Percentiles rank a stretch among this genome's conserved stretches.
Conservation (phyloP, 2,888 invertebrate genomes). For the Dasysyrphus albostriatus region DNA sequence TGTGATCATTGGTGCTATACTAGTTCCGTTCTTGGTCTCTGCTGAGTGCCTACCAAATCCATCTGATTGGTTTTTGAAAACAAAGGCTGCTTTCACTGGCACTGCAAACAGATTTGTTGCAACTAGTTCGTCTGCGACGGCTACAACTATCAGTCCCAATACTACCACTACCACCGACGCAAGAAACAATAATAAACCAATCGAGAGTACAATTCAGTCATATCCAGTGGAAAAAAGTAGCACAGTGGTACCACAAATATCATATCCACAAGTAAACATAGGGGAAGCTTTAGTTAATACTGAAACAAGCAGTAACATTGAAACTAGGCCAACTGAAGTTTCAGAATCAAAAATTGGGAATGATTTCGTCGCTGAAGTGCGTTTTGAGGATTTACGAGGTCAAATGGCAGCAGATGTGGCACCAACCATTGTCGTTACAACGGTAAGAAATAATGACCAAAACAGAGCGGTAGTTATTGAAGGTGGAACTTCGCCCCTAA, state of each 20-base stretch:
- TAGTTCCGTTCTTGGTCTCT: slow-evolving; percentile 83
- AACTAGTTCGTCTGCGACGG: slow-evolving; percentile 32
- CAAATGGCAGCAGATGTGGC: slow-evolving; percentile 52
- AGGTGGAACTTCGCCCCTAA: slow-evolving; percentile 35
- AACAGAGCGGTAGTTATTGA: slow-evolving; percentile 44
- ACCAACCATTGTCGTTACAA: slow-evolving; percentile 76
- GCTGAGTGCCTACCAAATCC: slow-evolving; percentile 83
- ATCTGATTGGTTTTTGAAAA: slow-evolving; percentile 82
- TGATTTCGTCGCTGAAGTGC: slow-evolving; percentile 76
- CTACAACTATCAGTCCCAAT: slow-evolving; percentile 6
- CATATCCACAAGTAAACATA: slow-evolving; percentile 51
- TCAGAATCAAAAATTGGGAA: slow-evolving; percentile 50
- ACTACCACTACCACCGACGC: slow-evolving; percentile 48
- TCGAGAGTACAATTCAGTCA: slow-evolving; percentile 76
- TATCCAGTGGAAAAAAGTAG: slow-evolving; percentile 69
- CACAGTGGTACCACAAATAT: slow-evolving; percentile 49
- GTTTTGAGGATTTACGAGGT: slow-evolving; percentile 62
- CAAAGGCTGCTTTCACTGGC: slow-evolving; percentile 80
- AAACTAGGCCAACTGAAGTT: slow-evolving; percentile 46
- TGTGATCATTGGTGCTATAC: slow-evolving; percentile 82
- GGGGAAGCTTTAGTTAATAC: slow-evolving; percentile 25
- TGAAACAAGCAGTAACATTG: slow-evolving; percentile 44
- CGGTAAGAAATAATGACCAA: slow-evolving; percentile 58
- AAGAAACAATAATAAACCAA: slow-evolving; percentile 57
- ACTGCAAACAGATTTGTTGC: slow-evolving; percentile 47